phyloP scores from a whole-genome alignment of 2,113 vertebrate species.

The Elephantulus edwardii region DNA sequence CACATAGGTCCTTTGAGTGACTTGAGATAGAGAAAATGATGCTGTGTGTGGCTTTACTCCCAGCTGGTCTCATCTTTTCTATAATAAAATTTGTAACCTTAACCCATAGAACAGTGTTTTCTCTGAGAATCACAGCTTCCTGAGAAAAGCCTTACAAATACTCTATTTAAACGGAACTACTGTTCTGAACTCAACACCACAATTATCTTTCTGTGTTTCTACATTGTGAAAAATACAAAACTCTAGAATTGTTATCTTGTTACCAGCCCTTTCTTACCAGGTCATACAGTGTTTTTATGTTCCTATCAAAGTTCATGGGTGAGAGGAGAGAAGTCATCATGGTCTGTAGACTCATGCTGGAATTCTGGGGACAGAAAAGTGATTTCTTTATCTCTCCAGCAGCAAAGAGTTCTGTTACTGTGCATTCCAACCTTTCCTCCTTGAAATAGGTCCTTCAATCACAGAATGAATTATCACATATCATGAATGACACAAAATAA shows the following conservation, averaged over 20 bases:
- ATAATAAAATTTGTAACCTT: constrained; percentile 68
- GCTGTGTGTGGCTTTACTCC: constrained; percentile 51
- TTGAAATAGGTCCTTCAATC: constrained; percentile 32
- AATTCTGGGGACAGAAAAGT: constrained; percentile 65
- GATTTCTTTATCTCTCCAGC: constrained; percentile 65
- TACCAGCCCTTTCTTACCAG: constrained; percentile 57
- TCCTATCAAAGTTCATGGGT: constrained; percentile 67
- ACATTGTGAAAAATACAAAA: constrained; percentile 72
- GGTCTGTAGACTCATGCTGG: background rate
- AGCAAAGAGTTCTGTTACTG: constrained; percentile 39
- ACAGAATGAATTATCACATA: background rate
- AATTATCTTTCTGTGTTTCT: constrained; percentile 69
- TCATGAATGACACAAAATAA: background rate
- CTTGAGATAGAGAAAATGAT: constrained; percentile 67
- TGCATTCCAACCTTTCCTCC: constrained; percentile 53
- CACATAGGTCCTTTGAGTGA: constrained; percentile 59
- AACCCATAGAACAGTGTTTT: constrained; percentile 68
- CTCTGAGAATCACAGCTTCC: constrained; percentile 62
- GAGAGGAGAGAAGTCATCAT: constrained; percentile 58
- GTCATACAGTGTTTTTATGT: constrained; percentile 57
- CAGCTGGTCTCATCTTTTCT: background rate
- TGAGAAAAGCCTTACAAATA: constrained; percentile 67
- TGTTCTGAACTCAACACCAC: constrained; percentile 59
- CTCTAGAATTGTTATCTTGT: constrained; percentile 66
- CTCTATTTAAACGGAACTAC: constrained; percentile 42